Percentiles rank a stretch among this genome's conserved stretches.
phyloP scores from a whole-genome alignment of 2,113 vertebrate genomes.

The Azemiops feae region DNA sequence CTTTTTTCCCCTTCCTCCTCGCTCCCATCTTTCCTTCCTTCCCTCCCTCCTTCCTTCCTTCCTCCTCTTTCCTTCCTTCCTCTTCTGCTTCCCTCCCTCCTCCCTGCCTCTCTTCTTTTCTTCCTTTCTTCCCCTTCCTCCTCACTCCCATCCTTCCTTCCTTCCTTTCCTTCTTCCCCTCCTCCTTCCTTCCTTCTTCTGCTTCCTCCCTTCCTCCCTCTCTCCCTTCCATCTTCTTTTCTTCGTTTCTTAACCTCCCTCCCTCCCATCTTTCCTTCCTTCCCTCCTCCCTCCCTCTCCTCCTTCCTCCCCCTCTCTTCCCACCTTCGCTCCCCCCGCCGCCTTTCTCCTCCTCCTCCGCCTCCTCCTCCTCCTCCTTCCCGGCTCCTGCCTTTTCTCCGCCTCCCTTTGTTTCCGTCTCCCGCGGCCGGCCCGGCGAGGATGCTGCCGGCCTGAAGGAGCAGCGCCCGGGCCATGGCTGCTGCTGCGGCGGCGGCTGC shows the following conservation, averaged over 20 bases:
- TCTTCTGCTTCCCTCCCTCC: rapidly evolving
- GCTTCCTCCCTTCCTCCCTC: too few relatives aligned
- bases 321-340: background rate
- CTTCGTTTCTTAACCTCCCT: rapidly evolving
- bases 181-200: rapidly evolving
- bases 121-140: too few relatives aligned
- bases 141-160: rapidly evolving
- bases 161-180: background rate
- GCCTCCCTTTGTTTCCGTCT: background rate
- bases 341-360: background rate
- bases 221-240: too few relatives aligned
- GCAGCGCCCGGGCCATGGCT: background rate
- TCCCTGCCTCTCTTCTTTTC: too few relatives aligned
- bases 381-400: background rate
- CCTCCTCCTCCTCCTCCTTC: rapidly evolving
- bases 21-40: too few relatives aligned
- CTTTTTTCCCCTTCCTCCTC: rapidly evolving
- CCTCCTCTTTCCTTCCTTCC: rapidly evolving
- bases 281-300: rapidly evolving
- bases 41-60: rapidly evolving
- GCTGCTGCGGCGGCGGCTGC: background rate
- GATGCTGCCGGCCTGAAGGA: background rate
- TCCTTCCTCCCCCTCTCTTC: too few relatives aligned
- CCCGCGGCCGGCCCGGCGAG: background rate
- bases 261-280: rapidly evolving